phyloP scores from a whole-genome alignment of 2,888 invertebrate species.

The Brenthis ino region DNA sequence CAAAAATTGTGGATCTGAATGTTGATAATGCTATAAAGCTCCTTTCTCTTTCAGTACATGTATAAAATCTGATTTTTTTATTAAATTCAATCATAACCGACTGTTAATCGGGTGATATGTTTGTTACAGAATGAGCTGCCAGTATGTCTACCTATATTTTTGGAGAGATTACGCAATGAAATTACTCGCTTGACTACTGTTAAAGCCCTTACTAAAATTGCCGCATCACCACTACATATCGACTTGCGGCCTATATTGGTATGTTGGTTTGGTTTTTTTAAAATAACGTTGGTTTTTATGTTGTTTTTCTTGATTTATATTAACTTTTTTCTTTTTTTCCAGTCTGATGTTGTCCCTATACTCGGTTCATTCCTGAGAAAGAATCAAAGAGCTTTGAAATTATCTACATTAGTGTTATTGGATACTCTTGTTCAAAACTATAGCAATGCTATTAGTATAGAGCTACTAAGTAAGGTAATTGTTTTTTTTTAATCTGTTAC shows the following conservation, averaged over 20 bases:
- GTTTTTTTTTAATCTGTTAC: background rate
- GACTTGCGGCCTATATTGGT: slow-evolving; percentile 91
- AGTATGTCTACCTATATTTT: slow-evolving; percentile 95
- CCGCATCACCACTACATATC: slow-evolving; percentile 93
- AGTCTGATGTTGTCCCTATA: slow-evolving; percentile 94
- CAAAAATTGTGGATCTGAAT: too few relatives aligned
- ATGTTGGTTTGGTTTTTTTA: slow-evolving; percentile 48
- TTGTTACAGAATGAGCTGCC: slow-evolving; percentile 85
- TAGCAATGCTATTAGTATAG: slow-evolving; percentile 85
- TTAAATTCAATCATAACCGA: background rate
- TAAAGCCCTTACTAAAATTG: slow-evolving; percentile 96
- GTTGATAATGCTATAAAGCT: too few relatives aligned
- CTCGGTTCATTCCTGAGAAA: slow-evolving; percentile 97
- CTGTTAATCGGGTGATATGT: background rate
- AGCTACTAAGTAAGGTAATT: slow-evolving; percentile 86
- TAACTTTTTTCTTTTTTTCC: slow-evolving; percentile 46
- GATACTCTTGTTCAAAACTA: slow-evolving; percentile 96
- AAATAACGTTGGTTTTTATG: background rate
- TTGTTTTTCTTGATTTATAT: slow-evolving; percentile 5
- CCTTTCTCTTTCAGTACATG: too few relatives aligned
- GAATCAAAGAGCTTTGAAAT: slow-evolving; percentile 96
- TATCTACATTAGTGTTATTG: slow-evolving; percentile 93
- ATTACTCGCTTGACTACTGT: slow-evolving; percentile 98
- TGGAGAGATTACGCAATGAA: slow-evolving; percentile 97
- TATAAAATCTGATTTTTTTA: too few relatives aligned